Evolutionary conservation across 1,140 invertebrate species (phyloP).

Genomic region (Aphelinus certus): DNA sequence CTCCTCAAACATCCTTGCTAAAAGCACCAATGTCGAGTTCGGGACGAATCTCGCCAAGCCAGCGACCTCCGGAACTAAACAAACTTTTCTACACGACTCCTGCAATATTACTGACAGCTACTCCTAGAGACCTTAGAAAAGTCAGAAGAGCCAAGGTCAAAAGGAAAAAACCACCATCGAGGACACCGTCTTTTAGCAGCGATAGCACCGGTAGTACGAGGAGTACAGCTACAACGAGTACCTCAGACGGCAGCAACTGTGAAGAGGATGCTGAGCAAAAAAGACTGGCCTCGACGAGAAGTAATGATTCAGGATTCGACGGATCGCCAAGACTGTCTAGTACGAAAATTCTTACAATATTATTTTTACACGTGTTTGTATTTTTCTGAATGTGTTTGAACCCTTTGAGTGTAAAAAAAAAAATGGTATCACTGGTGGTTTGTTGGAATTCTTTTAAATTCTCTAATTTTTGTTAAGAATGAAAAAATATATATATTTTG

Average conservation of each 20-base stretch:
- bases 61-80: slow-evolving; percentile 57
- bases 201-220: slow-evolving; percentile 63
- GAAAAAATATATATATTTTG: too few relatives aligned
- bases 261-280: slow-evolving; percentile 59
- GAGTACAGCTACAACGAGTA: slow-evolving; percentile 54
- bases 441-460: too few relatives aligned
- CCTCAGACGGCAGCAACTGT: slow-evolving; percentile 54
- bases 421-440: too few relatives aligned
- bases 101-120: slow-evolving; percentile 58
- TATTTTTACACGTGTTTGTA: background rate
- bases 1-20: slow-evolving; percentile 11
- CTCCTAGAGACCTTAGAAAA: slow-evolving; percentile 60
- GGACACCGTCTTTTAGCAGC: slow-evolving; percentile 57
- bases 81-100: slow-evolving; percentile 64
- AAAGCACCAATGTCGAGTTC: slow-evolving; percentile 39
- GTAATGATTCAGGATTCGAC: slow-evolving; percentile 65
- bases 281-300: slow-evolving; percentile 59
- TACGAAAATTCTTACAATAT: slow-evolving; percentile 44
- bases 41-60: slow-evolving; percentile 46
- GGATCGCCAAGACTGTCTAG: slow-evolving; percentile 63
- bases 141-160: slow-evolving; percentile 60
- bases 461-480: too few relatives aligned
- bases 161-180: slow-evolving; percentile 55
- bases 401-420: too few relatives aligned
- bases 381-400: too few relatives aligned